Evolutionary conservation across 2,113 vertebrate genomes (phyloP), one percentile per base, ranked within the genome.

Genomic region (Macheiramphus alcinus): DNA sequence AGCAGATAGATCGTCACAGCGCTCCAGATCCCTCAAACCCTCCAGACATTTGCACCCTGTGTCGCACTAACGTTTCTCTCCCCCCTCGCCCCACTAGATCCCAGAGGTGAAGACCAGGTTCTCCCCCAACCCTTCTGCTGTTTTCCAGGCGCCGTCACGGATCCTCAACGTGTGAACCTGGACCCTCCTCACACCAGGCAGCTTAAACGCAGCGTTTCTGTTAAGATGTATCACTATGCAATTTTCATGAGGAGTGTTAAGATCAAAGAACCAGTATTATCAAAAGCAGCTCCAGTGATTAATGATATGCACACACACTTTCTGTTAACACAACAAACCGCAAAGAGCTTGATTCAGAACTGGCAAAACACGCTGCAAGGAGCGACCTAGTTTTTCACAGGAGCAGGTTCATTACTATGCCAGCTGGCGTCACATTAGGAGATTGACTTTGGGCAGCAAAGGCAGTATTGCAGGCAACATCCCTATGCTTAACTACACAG

Each of bases 61-160:
- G 52, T 68, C 3, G 0, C 87, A 82, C 94, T 96, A 96, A 97
- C 0, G 0, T 67, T 94, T 94, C 52, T 97, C 92, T 96, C 31
- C 74, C 17, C 74, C n/a, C 70, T 95, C 40, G 76, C 27, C 73
- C 72, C 96, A 80, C 52, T 95, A 99, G 99, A 99, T 99, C 71
- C 98, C 99, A 71, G 98, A 99, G 95, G 98, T 98, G 97, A 99
- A 98, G 97, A 99, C 98, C 95, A 99, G 99, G 96, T 98, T 98
- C 83, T 97, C 99, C 18, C 99, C 99, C 18, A 99, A 99, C 86
- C 98, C 99, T 56, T 99, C 99, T 34, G 99, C 99, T 11, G 98
- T 99, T 96, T 99, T 99, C 97, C 99, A 99, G 97, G 98, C 99
- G 0, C 98, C 99, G 3, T 98, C 98, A 12, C 98, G 98, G 96